phyloP scores from a whole-genome alignment of 2,113 vertebrate genomes.

The Pardalotus punctatus region DNA sequence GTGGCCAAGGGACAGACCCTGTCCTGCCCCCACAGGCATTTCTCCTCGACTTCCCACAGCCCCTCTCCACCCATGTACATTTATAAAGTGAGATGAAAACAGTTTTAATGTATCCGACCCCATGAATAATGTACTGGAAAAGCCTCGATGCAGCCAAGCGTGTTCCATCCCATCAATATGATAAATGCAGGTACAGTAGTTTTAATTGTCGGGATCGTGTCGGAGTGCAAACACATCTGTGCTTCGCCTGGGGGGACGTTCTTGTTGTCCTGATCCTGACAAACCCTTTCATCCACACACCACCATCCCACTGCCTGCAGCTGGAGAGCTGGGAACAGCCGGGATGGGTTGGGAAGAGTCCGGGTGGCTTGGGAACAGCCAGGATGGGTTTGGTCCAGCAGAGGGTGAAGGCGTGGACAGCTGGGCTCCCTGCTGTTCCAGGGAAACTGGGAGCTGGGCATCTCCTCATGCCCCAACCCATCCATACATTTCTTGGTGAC shows the following conservation, averaged over 20 bases:
- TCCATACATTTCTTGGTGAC: not conserved
- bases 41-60: not conserved
- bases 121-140: constrained; percentile 58
- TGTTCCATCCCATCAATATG: constrained; percentile 63
- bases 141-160: constrained; percentile 1
- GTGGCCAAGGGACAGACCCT: not conserved
- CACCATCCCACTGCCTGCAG: not conserved
- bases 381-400: not conserved
- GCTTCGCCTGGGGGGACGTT: constrained; percentile 41
- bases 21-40: not conserved
- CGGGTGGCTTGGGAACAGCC: fast-evolving
- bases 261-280: not conserved
- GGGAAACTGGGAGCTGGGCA: not conserved
- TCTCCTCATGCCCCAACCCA: fast-evolving
- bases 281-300: not conserved
- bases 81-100: constrained; percentile 18
- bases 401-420: not conserved
- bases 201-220: constrained; percentile 49
- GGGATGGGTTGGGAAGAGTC: fast-evolving
- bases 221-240: constrained; percentile 47
- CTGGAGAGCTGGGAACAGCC: fast-evolving
- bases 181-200: constrained; percentile 63
- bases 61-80: not conserved
- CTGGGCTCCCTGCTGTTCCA: not conserved
- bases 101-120: constrained; percentile 20